Evolutionary conservation across 2,797 vertebrate species (phyloP).

Genomic region (Aplochiton taeniatus): DNA sequence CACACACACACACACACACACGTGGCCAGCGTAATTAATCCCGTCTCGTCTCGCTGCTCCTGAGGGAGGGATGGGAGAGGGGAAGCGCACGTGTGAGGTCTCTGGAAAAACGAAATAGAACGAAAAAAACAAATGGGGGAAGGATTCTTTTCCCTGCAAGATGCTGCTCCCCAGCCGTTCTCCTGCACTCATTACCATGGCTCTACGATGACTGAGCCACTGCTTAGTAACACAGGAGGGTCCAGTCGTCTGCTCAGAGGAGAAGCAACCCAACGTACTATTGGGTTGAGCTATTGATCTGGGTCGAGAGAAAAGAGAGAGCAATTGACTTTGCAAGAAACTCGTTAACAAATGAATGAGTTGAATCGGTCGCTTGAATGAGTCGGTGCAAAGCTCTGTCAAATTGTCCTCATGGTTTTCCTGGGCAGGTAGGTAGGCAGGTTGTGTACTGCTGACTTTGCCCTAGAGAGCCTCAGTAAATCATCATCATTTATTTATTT

Average conservation of each 20-base stretch:
- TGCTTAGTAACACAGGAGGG: neutral
- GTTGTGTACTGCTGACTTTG: no score
- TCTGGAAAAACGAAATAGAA: conserved; percentile 23
- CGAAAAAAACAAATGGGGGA: conserved; percentile 6
- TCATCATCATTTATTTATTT: no score
- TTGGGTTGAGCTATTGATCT: no score
- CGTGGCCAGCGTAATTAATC: conserved; percentile 58
- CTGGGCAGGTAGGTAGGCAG: no score
- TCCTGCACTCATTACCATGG: neutral
- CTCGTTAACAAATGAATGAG: no score
- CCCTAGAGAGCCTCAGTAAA: no score
- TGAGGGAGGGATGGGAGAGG: conserved; percentile 18
- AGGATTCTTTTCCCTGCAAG: conserved; percentile 12
- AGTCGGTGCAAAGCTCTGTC: no score
- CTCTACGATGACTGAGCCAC: neutral
- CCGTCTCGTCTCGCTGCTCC: conserved; percentile 33
- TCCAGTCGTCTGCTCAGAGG: no score
- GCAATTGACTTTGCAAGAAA: no score
- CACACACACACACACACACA: conserved; percentile 10
- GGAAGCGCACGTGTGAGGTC: conserved; percentile 31
- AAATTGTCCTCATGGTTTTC: no score
- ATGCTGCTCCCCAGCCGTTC: conserved; percentile 3
- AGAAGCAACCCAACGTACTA: neutral
- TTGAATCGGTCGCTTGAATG: no score
- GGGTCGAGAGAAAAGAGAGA: no score